A percentile compares a stretch with the other conserved stretches of the same genome.
phyloP scores from a whole-genome alignment of 2,888 invertebrate species.

The Platynereis dumerilii region DNA sequence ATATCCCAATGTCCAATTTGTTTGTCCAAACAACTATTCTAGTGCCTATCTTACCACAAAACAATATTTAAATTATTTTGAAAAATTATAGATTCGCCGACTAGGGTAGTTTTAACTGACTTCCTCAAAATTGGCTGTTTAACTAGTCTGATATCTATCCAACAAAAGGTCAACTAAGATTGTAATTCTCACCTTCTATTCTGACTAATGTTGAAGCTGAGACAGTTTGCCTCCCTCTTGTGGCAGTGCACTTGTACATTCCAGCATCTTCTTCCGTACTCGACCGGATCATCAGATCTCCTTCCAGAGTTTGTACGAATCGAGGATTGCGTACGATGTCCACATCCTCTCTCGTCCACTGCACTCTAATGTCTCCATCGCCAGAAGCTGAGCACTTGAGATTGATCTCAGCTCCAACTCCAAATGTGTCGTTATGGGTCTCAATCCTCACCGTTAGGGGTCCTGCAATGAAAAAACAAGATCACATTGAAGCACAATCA shows the following conservation, averaged over 20 bases:
- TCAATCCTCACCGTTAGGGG: constrained; percentile 46
- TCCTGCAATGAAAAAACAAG: constrained; percentile 34
- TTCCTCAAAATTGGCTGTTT: too few species aligned
- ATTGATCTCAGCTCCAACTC: constrained; percentile 48
- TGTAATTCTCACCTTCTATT: constrained; percentile 53
- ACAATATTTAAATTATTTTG: too few species aligned
- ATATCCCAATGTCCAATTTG: too few species aligned
- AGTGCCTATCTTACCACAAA: too few species aligned
- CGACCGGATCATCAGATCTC: not conserved
- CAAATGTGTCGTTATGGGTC: constrained; percentile 42
- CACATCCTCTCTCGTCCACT: constrained; percentile 43
- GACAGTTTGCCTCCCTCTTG: constrained; percentile 43
- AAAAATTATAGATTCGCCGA: too few species aligned
- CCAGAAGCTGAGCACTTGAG: constrained; percentile 51
- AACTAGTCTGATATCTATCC: too few species aligned
- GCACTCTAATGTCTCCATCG: constrained; percentile 47
- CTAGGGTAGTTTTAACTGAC: too few species aligned
- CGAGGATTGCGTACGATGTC: constrained; percentile 41
- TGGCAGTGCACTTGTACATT: constrained; percentile 52
- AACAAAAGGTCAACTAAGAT: too few species aligned
- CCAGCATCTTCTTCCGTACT: constrained; percentile 48
- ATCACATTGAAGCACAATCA: too few species aligned
- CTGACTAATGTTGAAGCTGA: constrained; percentile 46
- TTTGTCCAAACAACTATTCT: too few species aligned
- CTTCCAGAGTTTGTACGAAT: constrained; percentile 10